Conservation (phyloP, 2,113 vertebrate genomes). For the Azemiops feae region DNA sequence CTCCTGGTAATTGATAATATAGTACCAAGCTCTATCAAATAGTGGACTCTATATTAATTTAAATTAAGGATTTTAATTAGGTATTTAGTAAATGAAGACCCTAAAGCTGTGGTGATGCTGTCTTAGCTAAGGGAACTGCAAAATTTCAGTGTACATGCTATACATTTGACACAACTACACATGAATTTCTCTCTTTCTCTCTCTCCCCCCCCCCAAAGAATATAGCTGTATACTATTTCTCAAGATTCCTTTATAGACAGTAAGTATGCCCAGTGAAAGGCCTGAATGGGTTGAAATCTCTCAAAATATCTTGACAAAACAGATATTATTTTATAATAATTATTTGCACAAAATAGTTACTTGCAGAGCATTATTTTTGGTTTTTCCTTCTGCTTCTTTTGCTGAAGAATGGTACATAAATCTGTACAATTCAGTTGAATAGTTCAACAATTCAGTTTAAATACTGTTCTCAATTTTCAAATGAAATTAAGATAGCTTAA, state of each 20-base stretch:
- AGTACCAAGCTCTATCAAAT: background rate
- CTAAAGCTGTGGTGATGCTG: background rate
- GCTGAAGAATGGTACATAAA: background rate
- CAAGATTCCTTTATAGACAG: background rate
- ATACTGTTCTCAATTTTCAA: background rate
- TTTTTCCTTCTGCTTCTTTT: slow-evolving; percentile 19
- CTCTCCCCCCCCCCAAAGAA: rapidly evolving
- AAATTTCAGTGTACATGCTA: background rate
- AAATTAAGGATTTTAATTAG: background rate
- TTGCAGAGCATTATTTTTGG: background rate
- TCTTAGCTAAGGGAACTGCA: background rate
- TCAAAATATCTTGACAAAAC: background rate
- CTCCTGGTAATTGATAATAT: background rate
- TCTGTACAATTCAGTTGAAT: slow-evolving; percentile 12
- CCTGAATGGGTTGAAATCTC: background rate
- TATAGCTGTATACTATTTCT: background rate
- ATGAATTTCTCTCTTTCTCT: background rate
- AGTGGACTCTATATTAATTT: background rate
- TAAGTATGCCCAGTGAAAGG: background rate
- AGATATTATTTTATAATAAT: background rate
- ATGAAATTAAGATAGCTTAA: background rate
- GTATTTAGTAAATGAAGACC: background rate
- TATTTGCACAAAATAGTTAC: background rate
- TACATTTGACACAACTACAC: background rate
- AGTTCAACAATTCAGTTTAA: background rate